These are phyloP conservation scores for Brachyptera risi DNA, from an alignment of 2,888 invertebrate genomes.

Conservation along the genomic window DNA sequence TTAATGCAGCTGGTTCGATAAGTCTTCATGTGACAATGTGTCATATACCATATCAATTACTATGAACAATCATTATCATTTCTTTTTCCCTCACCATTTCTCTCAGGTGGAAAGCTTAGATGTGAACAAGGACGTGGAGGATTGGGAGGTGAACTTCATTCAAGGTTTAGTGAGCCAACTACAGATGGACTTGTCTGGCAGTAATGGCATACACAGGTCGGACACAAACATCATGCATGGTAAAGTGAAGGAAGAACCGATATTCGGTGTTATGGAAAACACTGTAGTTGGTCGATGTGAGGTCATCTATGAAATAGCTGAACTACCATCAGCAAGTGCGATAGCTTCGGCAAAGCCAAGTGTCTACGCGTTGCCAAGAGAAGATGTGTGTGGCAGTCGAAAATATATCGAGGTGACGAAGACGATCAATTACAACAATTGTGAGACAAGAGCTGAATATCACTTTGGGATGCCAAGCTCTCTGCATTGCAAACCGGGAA, in stretches of 20 bases:
- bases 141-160: slow-evolving; percentile 32
- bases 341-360: neutral
- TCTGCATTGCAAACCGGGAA: slow-evolving; percentile 35
- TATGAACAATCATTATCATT: too few species aligned
- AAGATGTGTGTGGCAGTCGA: slow-evolving; percentile 17
- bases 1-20: too few species aligned
- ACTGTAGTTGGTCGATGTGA: slow-evolving; percentile 29
- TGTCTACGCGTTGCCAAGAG: neutral
- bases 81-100: too few species aligned
- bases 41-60: too few species aligned
- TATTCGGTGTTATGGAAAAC: slow-evolving; percentile 24
- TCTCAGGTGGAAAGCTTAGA: slow-evolving; percentile 12
- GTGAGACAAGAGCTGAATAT: slow-evolving; percentile 23
- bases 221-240: slow-evolving; percentile 6
- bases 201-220: neutral
- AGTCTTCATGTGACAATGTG: too few species aligned
- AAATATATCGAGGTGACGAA: slow-evolving; percentile 29
- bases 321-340: slow-evolving; percentile 14
- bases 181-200: slow-evolving; percentile 25
- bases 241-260: neutral
- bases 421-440: slow-evolving; percentile 30
- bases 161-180: slow-evolving; percentile 29
- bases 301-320: slow-evolving; percentile 26
- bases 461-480: slow-evolving; percentile 28
- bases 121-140: slow-evolving; percentile 2